Evolutionary conservation across 2,888 invertebrate genomes (phyloP).

Genomic region (Hyposoter didymator): DNA sequence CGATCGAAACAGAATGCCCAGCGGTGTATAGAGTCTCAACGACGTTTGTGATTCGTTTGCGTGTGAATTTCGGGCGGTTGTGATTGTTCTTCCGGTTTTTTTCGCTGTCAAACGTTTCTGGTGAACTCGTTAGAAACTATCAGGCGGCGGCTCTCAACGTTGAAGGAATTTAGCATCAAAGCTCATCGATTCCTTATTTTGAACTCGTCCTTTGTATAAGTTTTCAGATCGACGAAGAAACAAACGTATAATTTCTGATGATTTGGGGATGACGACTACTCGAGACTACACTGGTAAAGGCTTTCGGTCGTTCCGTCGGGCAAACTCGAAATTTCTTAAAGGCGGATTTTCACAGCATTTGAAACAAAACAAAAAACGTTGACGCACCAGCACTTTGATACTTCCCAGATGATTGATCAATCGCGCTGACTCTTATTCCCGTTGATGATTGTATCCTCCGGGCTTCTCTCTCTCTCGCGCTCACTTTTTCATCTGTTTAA

Average conservation of each 20-base stretch:
- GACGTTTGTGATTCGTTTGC: not conserved
- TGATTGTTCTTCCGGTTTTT: not conserved
- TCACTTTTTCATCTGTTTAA: conserved; percentile 53
- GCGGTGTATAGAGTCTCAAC: not conserved
- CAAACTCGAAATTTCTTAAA: not conserved
- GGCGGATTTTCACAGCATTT: not conserved
- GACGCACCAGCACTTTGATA: conserved; percentile 3
- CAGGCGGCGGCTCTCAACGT: not conserved
- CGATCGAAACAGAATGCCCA: not conserved
- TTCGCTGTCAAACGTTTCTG: not conserved
- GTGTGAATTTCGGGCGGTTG: not conserved
- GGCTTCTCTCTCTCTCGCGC: conserved; percentile 46
- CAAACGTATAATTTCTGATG: conserved; percentile 1
- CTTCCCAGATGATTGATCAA: not conserved
- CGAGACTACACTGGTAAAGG: conserved; percentile 12
- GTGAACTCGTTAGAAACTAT: not conserved
- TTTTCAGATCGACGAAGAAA: conserved; percentile 43
- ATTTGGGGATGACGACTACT: conserved; percentile 20
- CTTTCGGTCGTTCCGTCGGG: conserved; percentile 1
- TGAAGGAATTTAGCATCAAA: not conserved
- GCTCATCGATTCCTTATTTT: not conserved
- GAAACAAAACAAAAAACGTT: not conserved
- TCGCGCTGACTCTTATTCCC: conserved; percentile 3
- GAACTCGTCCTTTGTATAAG: not conserved
- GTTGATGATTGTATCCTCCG: conserved; percentile 2